Evolutionary conservation across 2,888 invertebrate species (phyloP).

Genomic region (Cheilosia impressa): DNA sequence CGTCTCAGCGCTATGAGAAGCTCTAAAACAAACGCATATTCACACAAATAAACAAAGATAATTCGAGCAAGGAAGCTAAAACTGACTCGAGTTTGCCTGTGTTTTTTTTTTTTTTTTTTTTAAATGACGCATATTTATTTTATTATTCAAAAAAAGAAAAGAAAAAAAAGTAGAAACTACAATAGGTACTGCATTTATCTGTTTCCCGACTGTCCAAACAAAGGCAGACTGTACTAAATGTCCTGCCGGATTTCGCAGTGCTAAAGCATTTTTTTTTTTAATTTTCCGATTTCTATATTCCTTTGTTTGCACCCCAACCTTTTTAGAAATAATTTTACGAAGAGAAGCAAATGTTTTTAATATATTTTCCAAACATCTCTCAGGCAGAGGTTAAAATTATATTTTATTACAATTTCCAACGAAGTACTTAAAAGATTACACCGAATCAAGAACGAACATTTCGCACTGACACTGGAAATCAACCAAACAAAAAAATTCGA

Average conservation of each 20-base stretch:
- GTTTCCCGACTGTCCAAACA: constrained; percentile 1
- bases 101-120: constrained; percentile 49
- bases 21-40: constrained; percentile 86
- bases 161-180: constrained; percentile 7
- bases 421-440: constrained; percentile 36
- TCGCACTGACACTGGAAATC: constrained; percentile 47
- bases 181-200: constrained; percentile 53
- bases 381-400: constrained; percentile 21
- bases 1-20: constrained; percentile 96
- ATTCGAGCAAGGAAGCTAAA: constrained; percentile 76
- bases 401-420: constrained; percentile 39
- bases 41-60: constrained; percentile 64
- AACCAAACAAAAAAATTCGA: constrained; percentile 28
- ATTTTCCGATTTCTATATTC: constrained; percentile 14
- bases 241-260: constrained; percentile 31
- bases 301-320: constrained; percentile 43
- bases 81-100: constrained; percentile 60
- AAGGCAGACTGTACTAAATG: constrained; percentile 11
- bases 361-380: constrained; percentile 11
- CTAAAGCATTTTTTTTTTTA: constrained; percentile 45
- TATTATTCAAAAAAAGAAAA: constrained; percentile 23
- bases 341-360: constrained; percentile 10
- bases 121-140: constrained; percentile 45
- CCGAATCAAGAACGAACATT: constrained; percentile 2
- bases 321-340: constrained; percentile 6